These are phyloP conservation scores for Acanthurus tractus DNA, from an alignment of 2,797 vertebrate genomes.

Conservation along the genomic window DNA sequence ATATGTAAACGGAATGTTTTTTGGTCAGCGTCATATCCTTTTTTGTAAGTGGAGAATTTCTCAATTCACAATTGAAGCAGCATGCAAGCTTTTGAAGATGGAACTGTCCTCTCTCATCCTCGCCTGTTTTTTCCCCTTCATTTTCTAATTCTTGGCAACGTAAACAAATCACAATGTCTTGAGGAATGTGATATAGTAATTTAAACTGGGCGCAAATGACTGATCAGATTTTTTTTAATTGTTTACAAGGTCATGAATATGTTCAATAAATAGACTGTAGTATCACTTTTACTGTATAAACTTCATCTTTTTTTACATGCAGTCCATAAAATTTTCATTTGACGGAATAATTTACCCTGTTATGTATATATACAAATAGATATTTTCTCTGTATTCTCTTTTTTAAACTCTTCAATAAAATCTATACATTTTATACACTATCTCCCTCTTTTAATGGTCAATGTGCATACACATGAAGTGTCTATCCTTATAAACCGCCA, in stretches of 20 bases:
- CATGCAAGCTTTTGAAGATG: slow-evolving; percentile 96
- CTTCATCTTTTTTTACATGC: slow-evolving; percentile 99
- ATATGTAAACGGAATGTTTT: slow-evolving; percentile 99
- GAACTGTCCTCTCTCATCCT: slow-evolving; percentile 81
- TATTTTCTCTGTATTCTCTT: slow-evolving; percentile 95
- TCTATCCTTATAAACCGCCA: slow-evolving; percentile 99
- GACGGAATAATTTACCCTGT: slow-evolving; percentile 99
- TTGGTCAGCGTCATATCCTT: slow-evolving; percentile 92
- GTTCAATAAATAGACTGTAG: slow-evolving; percentile 99
- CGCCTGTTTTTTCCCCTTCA: slow-evolving; percentile 85
- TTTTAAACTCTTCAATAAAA: slow-evolving; percentile 99
- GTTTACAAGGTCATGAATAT: slow-evolving; percentile 99
- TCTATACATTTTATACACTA: slow-evolving; percentile 99
- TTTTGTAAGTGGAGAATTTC: slow-evolving; percentile 92
- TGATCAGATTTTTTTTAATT: slow-evolving; percentile 92
- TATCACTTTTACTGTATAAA: slow-evolving; percentile 99
- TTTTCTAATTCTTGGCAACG: slow-evolving; percentile 98
- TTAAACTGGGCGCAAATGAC: slow-evolving; percentile 97
- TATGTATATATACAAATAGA: slow-evolving; percentile 99
- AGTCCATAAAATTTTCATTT: slow-evolving; percentile 99
- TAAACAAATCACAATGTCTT: slow-evolving; percentile 98
- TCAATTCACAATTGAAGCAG: slow-evolving; percentile 99
- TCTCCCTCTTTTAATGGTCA: slow-evolving; percentile 99
- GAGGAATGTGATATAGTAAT: slow-evolving; percentile 98
- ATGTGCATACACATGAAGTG: slow-evolving; percentile 99